Percentiles rank a stretch among this genome's conserved stretches.
These are phyloP conservation scores for Oriolus oriolus DNA, from an alignment of 2,113 vertebrate species.

Conservation along the genomic window DNA sequence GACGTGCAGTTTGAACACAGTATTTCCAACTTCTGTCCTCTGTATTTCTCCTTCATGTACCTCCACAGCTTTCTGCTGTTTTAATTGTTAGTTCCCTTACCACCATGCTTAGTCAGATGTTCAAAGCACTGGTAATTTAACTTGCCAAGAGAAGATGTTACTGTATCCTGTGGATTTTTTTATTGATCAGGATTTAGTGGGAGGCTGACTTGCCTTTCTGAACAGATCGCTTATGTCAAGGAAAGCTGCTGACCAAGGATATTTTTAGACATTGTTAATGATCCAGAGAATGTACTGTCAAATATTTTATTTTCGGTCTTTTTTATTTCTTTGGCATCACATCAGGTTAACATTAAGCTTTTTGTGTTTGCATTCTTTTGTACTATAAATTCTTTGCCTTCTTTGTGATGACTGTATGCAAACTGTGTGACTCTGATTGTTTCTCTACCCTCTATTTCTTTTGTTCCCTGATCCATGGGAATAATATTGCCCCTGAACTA, in stretches of 20 bases:
- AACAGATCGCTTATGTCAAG: not conserved
- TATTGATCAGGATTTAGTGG: constrained; percentile 35
- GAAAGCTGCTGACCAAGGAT: constrained; percentile 59
- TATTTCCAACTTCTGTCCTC: not conserved
- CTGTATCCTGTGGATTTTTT: not conserved
- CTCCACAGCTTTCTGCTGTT: not conserved
- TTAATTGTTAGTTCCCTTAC: not conserved
- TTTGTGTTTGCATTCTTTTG: not conserved
- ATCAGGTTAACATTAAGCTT: not conserved
- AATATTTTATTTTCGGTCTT: not conserved
- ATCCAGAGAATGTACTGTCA: constrained; percentile 3
- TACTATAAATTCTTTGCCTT: not conserved
- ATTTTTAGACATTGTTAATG: constrained; percentile 46
- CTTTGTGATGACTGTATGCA: not conserved
- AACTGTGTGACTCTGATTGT: not conserved
- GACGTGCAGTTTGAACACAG: not conserved
- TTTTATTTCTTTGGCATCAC: not conserved
- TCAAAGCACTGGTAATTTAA: not conserved
- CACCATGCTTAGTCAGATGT: not conserved
- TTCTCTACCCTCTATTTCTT: not conserved
- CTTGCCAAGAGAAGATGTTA: not conserved
- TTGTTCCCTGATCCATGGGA: not conserved
- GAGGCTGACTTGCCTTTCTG: not conserved
- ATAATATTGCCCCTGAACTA: not conserved
- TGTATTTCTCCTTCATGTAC: not conserved